Evolutionary conservation across 2,888 invertebrate genomes (phyloP).

Genomic region (Leptinotarsa tumamoca): DNA sequence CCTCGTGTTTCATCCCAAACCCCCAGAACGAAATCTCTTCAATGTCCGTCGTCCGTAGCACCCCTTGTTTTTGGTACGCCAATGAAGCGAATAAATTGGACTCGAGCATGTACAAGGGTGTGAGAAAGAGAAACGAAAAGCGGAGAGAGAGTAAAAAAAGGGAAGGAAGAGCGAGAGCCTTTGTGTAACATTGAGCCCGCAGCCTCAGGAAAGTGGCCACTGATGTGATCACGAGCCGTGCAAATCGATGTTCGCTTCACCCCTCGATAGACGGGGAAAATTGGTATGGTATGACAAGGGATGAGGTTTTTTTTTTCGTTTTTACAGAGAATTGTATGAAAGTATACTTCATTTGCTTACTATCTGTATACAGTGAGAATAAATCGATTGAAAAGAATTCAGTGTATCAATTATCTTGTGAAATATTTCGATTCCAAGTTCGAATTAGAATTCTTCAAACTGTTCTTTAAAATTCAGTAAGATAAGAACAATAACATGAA

Average conservation of each 20-base stretch:
- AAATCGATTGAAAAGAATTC: too few species aligned
- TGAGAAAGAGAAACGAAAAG: slow-evolving; percentile 36
- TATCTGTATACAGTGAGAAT: too few species aligned
- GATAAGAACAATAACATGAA: too few species aligned
- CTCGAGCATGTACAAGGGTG: slow-evolving; percentile 35
- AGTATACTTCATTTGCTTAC: too few species aligned
- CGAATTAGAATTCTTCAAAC: too few species aligned
- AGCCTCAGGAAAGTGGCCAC: slow-evolving; percentile 63
- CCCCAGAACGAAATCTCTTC: neutral
- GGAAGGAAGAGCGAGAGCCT: slow-evolving; percentile 49
- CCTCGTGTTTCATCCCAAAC: neutral
- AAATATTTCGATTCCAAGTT: too few species aligned
- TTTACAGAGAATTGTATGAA: neutral
- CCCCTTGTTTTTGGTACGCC: slow-evolving; percentile 5
- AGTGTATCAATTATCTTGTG: too few species aligned
- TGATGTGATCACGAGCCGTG: slow-evolving; percentile 66
- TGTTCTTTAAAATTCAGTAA: too few species aligned
- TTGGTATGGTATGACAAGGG: neutral
- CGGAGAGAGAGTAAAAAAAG: slow-evolving; percentile 30
- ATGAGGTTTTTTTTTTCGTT: neutral
- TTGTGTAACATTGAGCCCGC: slow-evolving; percentile 61
- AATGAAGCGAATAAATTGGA: slow-evolving; percentile 32
- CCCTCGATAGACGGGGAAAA: slow-evolving; percentile 51
- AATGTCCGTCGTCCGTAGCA: neutral
- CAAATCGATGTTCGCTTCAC: slow-evolving; percentile 66